Evolutionary conservation across 2,797 vertebrate species (phyloP).

Genomic region (Anolis apletophallus): DNA sequence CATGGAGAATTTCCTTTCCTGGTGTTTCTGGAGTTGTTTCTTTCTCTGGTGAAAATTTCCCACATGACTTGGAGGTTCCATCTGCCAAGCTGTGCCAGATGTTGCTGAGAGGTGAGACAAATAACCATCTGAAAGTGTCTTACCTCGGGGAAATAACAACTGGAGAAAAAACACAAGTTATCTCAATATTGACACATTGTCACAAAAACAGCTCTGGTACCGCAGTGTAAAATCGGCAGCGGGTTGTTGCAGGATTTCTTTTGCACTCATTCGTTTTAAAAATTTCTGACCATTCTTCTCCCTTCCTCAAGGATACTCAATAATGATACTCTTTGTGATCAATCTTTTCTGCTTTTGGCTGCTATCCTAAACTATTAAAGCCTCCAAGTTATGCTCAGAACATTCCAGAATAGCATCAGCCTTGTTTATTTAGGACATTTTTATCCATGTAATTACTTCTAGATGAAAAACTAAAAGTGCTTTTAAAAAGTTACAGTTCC

Average conservation of each 20-base stretch:
- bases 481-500: conserved; percentile 11
- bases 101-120: not conserved
- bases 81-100: not conserved
- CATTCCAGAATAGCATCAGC: conserved; percentile 7
- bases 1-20: not conserved
- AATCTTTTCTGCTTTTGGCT: not conserved
- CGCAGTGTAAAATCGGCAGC: conserved; percentile 8
- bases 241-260: conserved; percentile 17
- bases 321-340: conserved; percentile 7
- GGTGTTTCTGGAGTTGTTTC: not conserved
- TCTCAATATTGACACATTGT: conserved; percentile 1
- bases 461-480: conserved; percentile 4
- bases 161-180: not conserved
- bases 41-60: not conserved
- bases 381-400: not conserved
- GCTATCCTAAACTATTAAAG: conserved; percentile 19
- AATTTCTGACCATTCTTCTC: conserved; percentile 35
- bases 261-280: not conserved
- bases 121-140: not conserved
- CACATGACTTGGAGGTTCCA: not conserved
- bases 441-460: not conserved
- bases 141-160: not conserved
- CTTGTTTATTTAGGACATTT: not conserved
- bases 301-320: conserved; percentile 24
- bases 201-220: conserved; percentile 25